Base-by-base conservation (phyloP, 2,113 vertebrate species). In the Hirundichthys speculiger region DNA sequence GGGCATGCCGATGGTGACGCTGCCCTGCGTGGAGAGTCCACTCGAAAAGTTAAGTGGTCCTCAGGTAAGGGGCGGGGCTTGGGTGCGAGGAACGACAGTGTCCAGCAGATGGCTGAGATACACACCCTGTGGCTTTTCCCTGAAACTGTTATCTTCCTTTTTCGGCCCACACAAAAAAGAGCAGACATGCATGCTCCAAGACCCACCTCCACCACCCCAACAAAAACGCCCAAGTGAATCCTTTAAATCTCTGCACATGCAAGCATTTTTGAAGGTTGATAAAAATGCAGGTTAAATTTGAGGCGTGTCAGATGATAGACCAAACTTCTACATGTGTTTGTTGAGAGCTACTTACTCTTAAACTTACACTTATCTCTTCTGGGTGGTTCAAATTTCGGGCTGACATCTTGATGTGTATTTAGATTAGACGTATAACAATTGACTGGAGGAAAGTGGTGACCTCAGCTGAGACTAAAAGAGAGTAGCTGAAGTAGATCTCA, bases 41-140 rank as follows among this genome's bases (percentile, higher is more conserved):
- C 91, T 96, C 41, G 94, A 96, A 94, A 96, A 97, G 93, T 94
- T 96, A 94, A 95, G 93, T 94, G 93, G 93, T 73, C 84, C 92
- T 91, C 94, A 96, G 94, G 95, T 96, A 94, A 96, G 94, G 87
- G 92, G 90, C 60, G 67, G 70, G 59, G 71, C 70, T n/a, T 21
- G 77, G 73, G 78, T 69, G 81, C 65, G 68, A 64, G 68, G 73
- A 51, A 79, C 41, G 41, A 45, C 65, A 55, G 45, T 49, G 25
- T 53, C 66, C 58, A 58, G 67, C 24, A 34, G 19, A 30, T 60
- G 46, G 46, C 47, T 64, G 65, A 73, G 65, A 81, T 65, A 70
- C 68, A 25, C 64, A 53, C 58, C 62, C 85, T 65, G 77, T 67
- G 67, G 79, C 75, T 75, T 73, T 46, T 75, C 59, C 78, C 76